Evolutionary conservation across 1,140 invertebrate species (phyloP).

Genomic region (Saccostrea echinata): DNA sequence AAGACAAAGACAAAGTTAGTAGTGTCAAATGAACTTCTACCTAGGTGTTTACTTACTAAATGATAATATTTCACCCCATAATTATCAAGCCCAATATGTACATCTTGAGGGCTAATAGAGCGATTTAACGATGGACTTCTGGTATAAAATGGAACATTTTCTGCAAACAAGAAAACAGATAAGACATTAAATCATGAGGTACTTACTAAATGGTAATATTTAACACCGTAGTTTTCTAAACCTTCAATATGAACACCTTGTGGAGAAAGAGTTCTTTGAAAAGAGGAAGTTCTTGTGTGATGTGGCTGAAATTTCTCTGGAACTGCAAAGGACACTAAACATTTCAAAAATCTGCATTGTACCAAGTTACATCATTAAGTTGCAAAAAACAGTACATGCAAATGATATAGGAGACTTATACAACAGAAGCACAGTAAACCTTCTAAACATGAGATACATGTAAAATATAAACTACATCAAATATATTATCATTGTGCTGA

Average conservation of each 20-base stretch:
- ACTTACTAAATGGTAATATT: conserved; percentile 80
- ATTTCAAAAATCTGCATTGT: neutral
- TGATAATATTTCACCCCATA: conserved; percentile 84
- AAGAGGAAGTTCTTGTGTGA: conserved; percentile 72
- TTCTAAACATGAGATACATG: too few relatives aligned
- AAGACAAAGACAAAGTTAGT: neutral
- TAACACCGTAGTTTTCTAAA: conserved; percentile 85
- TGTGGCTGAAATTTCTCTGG: conserved; percentile 54
- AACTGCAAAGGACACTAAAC: conserved; percentile 37
- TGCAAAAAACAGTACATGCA: too few relatives aligned
- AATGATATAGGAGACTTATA: too few relatives aligned
- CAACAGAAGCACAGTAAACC: too few relatives aligned
- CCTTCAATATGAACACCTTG: conserved; percentile 61
- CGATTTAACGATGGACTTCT: conserved; percentile 73
- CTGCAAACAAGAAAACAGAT: conserved; percentile 54
- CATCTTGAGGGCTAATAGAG: conserved; percentile 70
- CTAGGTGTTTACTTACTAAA: conserved; percentile 75
- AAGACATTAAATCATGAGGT: neutral
- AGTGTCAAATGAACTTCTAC: conserved; percentile 20
- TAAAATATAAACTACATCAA: too few relatives aligned
- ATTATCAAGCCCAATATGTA: conserved; percentile 81
- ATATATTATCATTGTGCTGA: too few relatives aligned
- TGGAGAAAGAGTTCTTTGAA: conserved; percentile 73
- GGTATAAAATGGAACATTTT: conserved; percentile 89
- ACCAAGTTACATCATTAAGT: too few relatives aligned